Conservation (phyloP, 2,797 vertebrate species). For the Mus spretus region DNA sequence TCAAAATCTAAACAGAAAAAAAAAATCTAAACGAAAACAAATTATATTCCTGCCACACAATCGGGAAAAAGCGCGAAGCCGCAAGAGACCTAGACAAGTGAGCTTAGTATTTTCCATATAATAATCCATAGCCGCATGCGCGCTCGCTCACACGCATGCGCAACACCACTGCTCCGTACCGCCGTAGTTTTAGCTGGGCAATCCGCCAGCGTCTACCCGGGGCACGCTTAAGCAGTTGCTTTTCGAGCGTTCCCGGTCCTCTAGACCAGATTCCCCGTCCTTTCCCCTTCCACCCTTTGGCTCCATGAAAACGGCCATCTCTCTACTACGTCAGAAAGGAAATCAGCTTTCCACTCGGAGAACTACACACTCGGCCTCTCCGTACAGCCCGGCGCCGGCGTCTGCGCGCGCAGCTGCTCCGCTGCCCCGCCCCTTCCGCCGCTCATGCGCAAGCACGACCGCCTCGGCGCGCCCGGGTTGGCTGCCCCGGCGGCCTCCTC, state of each 20-base stretch:
- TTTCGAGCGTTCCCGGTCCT: accelerated
- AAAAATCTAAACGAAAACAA: not conserved
- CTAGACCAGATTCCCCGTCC: no score
- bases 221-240: not conserved
- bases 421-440: slow-evolving; percentile 80
- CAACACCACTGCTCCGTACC: accelerated
- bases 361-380: accelerated
- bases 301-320: not conserved
- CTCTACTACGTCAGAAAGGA: not conserved
- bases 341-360: not conserved
- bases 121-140: slow-evolving; percentile 52
- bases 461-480: slow-evolving; percentile 69
- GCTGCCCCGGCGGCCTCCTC: slow-evolving; percentile 62
- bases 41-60: not conserved
- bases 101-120: not conserved
- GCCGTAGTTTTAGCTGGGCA: no score
- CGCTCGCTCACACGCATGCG: not conserved
- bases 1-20: not conserved
- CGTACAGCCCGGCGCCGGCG: accelerated
- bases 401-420: not conserved
- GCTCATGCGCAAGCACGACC: slow-evolving; percentile 48
- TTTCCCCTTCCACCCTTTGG: not conserved
- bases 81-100: not conserved
- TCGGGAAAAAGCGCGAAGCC: not conserved
- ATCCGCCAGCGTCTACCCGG: not conserved